These are phyloP conservation scores for Notarius quadriscutis DNA, from an alignment of 2,113 vertebrate genomes.

Conservation along the genomic window DNA sequence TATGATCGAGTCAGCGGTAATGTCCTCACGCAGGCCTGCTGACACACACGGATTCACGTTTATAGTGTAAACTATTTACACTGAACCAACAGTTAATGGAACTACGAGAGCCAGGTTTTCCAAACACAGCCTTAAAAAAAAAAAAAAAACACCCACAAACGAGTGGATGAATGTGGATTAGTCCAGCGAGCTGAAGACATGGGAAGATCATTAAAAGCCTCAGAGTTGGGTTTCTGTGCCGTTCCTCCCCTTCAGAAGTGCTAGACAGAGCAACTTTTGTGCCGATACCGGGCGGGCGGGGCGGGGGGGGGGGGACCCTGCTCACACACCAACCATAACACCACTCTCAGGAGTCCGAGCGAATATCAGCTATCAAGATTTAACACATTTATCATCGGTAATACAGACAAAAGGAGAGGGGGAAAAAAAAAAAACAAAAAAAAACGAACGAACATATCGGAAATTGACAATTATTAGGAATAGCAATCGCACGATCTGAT, in stretches of 20 bases:
- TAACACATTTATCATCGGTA: too few species aligned
- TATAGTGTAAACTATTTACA: not conserved
- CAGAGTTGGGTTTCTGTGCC: not conserved
- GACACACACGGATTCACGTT: not conserved
- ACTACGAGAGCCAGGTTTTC: not conserved
- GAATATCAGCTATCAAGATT: too few species aligned
- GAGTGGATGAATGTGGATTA: not conserved
- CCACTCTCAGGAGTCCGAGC: too few species aligned
- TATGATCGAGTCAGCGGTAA: constrained; percentile 1
- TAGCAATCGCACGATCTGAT: too few species aligned
- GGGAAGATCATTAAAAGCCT: not conserved
- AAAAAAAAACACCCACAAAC: not conserved
- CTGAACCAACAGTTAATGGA: not conserved
- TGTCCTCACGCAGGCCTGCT: not conserved
- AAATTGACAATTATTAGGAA: too few species aligned
- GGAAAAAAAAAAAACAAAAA: too few species aligned
- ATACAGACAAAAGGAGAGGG: too few species aligned
- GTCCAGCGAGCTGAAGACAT: not conserved
- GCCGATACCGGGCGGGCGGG: too few species aligned
- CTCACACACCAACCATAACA: too few species aligned
- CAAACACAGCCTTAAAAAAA: not conserved
- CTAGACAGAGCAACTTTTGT: not conserved
- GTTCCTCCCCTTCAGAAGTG: not conserved
- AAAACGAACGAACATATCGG: too few species aligned
- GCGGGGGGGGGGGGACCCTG: too few species aligned